Conservation (phyloP, 2,113 vertebrate species). For the Chauna torquata region DNA sequence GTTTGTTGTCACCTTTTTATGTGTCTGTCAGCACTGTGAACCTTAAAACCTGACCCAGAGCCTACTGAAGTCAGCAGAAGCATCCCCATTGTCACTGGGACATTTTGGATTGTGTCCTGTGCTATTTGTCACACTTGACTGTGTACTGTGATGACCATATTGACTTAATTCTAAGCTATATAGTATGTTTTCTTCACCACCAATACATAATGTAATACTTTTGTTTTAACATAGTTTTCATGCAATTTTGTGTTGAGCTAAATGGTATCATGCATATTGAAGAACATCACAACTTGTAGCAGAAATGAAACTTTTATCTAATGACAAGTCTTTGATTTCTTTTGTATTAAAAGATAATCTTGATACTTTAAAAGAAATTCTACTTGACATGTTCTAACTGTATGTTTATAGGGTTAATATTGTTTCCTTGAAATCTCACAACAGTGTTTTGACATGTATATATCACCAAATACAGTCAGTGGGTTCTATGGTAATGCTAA, state of each 20-base stretch:
- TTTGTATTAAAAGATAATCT: neutral
- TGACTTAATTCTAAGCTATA: neutral
- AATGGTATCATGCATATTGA: neutral
- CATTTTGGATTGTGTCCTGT: neutral
- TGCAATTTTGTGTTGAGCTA: neutral
- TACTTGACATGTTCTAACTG: neutral
- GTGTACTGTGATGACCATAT: neutral
- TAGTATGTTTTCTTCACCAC: neutral
- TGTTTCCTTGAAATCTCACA: neutral
- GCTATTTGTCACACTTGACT: neutral
- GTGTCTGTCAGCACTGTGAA: conserved; percentile 7
- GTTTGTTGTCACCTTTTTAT: conserved; percentile 17
- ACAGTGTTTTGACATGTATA: neutral
- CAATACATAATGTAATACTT: neutral
- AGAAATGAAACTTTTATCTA: neutral
- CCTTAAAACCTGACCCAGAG: neutral
- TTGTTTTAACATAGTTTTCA: neutral
- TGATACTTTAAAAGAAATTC: neutral
- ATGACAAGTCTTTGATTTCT: neutral
- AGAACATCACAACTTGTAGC: neutral
- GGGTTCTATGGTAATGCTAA: neutral
- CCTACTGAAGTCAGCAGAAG: conserved; percentile 1
- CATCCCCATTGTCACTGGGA: neutral
- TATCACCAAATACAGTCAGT: neutral
- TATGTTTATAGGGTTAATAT: neutral